These are phyloP conservation scores for Mimas tiliae DNA, from an alignment of 2,888 invertebrate genomes.

Conservation along the genomic window DNA sequence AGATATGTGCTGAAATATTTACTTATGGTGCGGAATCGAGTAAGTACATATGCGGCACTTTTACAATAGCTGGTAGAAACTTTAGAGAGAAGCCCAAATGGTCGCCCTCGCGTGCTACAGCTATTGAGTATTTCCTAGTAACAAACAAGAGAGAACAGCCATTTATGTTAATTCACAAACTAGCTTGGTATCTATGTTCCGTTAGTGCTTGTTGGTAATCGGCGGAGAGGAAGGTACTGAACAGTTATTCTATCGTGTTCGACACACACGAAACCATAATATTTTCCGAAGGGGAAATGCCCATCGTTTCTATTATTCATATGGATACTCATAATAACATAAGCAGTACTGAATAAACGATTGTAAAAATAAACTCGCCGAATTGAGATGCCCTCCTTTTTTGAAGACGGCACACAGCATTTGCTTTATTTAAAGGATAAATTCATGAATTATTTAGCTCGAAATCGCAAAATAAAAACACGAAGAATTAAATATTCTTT, in stretches of 20 bases:
- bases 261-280: conserved; percentile 9
- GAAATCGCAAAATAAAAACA: not conserved
- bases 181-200: conserved; percentile 31
- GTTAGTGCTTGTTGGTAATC: conserved; percentile 27
- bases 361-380: not conserved
- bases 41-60: not conserved
- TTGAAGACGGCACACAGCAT: no score
- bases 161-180: conserved; percentile 55
- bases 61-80: not conserved
- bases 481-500: no score
- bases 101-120: not conserved
- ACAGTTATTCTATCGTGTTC: conserved; percentile 44
- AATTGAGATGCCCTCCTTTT: no score
- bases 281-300: conserved; percentile 20
- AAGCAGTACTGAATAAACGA: not conserved
- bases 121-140: conserved; percentile 29
- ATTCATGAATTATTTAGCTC: not conserved
- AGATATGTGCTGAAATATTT: no score
- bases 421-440: not conserved
- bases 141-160: conserved; percentile 47
- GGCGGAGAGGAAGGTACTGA: conserved; percentile 39
- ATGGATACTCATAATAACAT: conserved; percentile 1
- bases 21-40: no score
- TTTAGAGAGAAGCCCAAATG: conserved; percentile 4
- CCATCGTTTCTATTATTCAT: conserved; percentile 2